These are phyloP conservation scores for Goniozus legneri DNA, from an alignment of 1,140 invertebrate species.

Conservation along the genomic window DNA sequence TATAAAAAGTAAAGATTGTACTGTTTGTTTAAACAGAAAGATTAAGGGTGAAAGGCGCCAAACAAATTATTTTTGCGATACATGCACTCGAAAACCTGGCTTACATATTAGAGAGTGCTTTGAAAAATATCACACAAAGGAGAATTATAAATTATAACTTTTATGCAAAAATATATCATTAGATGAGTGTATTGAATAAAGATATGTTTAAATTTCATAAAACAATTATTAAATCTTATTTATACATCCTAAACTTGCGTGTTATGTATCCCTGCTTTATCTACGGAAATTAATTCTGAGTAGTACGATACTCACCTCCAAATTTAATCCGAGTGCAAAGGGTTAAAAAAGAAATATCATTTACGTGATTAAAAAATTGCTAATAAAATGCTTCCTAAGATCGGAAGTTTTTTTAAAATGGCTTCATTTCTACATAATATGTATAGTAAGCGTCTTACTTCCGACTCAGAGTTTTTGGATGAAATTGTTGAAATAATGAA, in stretches of 20 bases:
- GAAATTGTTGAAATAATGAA: not conserved
- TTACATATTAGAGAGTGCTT: slow-evolving; percentile 8
- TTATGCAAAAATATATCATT: too few species aligned
- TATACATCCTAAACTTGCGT: too few species aligned
- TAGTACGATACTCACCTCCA: not conserved
- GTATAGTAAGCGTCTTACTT: slow-evolving; percentile 1
- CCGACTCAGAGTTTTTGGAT: not conserved
- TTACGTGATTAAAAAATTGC: too few species aligned
- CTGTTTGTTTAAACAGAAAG: slow-evolving; percentile 4
- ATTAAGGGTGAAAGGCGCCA: not conserved
- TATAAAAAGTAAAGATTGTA: not conserved
- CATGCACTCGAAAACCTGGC: slow-evolving; percentile 6
- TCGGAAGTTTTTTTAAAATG: slow-evolving; percentile 8
- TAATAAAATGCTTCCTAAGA: slow-evolving; percentile 17
- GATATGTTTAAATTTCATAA: too few species aligned
- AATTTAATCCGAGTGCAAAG: not conserved
- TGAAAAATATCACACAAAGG: slow-evolving; percentile 4
- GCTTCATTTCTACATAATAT: not conserved
- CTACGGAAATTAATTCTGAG: not conserved
- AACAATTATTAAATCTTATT: too few species aligned
- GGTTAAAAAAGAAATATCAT: too few species aligned
- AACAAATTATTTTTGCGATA: slow-evolving; percentile 11
- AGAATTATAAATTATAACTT: slow-evolving; percentile 13
- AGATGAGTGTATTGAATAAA: too few species aligned
- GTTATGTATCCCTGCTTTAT: not conserved